Conservation (phyloP, 1,140 invertebrate species). For the Arion vulgaris region DNA sequence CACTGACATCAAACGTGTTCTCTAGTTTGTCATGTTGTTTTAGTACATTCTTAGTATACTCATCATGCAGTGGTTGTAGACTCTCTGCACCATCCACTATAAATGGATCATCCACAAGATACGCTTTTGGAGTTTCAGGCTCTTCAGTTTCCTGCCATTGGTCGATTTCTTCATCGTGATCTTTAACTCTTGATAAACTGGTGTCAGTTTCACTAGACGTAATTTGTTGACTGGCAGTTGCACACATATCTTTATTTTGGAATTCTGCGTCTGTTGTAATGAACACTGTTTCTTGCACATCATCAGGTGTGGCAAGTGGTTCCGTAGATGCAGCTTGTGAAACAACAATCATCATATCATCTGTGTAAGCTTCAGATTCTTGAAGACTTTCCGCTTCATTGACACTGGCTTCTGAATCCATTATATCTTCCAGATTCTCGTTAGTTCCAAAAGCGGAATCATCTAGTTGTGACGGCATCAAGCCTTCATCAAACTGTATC, state of each 20-base stretch:
- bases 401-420: neutral
- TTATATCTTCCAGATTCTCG: neutral
- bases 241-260: too few relatives aligned
- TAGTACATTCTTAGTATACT: too few relatives aligned
- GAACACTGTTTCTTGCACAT: neutral
- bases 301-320: neutral
- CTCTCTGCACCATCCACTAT: too few relatives aligned
- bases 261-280: neutral
- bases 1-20: too few relatives aligned
- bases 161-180: too few relatives aligned
- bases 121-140: too few relatives aligned
- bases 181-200: too few relatives aligned
- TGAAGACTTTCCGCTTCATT: neutral
- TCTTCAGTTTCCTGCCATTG: too few relatives aligned
- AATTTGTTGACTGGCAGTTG: neutral
- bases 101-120: too few relatives aligned
- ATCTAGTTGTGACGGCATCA: neutral
- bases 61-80: too few relatives aligned
- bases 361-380: neutral
- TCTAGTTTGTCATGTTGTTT: too few relatives aligned
- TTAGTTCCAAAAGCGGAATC: neutral
- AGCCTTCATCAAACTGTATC: neutral
- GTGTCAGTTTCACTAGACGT: neutral
- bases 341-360: neutral
- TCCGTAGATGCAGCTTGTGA: neutral